These are phyloP conservation scores for Brienomyrus brachyistius DNA, from an alignment of 2,113 vertebrate genomes.

Conservation along the genomic window DNA sequence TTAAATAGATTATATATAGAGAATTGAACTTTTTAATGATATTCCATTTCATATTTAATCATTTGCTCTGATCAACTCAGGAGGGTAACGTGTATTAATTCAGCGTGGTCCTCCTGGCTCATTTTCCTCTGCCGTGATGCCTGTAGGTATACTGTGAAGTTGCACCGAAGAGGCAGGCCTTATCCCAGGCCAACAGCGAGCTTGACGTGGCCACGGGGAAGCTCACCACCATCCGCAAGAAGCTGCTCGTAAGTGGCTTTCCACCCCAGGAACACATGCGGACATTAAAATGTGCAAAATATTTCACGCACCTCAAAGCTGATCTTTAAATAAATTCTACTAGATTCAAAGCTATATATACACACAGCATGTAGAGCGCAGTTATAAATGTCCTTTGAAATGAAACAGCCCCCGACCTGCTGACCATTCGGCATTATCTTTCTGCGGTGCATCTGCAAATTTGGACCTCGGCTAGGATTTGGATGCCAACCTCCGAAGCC, in stretches of 20 bases:
- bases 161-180: conserved; percentile 60
- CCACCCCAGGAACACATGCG: neutral
- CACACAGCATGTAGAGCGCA: neutral
- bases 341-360: neutral
- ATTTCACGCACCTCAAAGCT: neutral
- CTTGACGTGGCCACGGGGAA: conserved; percentile 65
- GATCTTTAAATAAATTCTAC: neutral
- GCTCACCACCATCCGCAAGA: conserved; percentile 60
- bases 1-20: neutral
- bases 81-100: neutral
- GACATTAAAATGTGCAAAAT: conserved; percentile 8
- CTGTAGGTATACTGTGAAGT: conserved; percentile 69
- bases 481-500: conserved; percentile 57
- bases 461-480: conserved; percentile 56
- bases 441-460: conserved; percentile 9
- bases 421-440: neutral
- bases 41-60: neutral
- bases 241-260: conserved; percentile 56
- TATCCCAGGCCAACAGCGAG: conserved; percentile 65
- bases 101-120: neutral
- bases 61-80: neutral
- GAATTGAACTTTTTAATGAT: neutral
- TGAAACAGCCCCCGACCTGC: neutral
- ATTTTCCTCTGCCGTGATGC: neutral
- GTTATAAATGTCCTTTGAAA: neutral